phyloP scores from a whole-genome alignment of 2,888 invertebrate genomes.

The Monochamus alternatus region DNA sequence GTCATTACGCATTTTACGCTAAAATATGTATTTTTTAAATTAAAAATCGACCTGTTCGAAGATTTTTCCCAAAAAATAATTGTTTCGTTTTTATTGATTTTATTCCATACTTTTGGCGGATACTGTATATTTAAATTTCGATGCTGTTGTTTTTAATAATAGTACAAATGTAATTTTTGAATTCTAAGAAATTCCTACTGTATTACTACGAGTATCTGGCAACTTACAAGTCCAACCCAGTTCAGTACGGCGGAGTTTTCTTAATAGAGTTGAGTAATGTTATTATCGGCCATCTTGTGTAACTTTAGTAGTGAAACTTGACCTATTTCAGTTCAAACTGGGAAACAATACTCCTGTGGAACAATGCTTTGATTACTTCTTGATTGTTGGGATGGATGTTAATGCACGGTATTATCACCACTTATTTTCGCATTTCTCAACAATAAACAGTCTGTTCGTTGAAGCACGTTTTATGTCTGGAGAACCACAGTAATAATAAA shows the following conservation, averaged over 20 bases:
- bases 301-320: neutral
- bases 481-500: no score
- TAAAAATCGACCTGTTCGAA: no score
- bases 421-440: neutral
- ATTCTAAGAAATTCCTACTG: no score
- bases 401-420: neutral
- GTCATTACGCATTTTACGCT: no score
- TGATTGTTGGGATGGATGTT: neutral
- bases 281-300: neutral
- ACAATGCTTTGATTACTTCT: neutral
- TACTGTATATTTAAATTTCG: no score
- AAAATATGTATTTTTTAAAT: no score
- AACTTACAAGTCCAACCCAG: neutral
- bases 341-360: constrained; percentile 5
- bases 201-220: neutral
- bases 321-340: neutral
- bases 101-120: no score
- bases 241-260: neutral
- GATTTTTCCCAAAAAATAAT: no score
- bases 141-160: no score
- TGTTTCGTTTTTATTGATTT: no score
- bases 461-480: neutral
- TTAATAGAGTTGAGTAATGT: constrained; percentile 8
- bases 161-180: no score
- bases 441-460: neutral